Conservation (phyloP, 2,797 vertebrate genomes). For the Catostomus latipinnis region DNA sequence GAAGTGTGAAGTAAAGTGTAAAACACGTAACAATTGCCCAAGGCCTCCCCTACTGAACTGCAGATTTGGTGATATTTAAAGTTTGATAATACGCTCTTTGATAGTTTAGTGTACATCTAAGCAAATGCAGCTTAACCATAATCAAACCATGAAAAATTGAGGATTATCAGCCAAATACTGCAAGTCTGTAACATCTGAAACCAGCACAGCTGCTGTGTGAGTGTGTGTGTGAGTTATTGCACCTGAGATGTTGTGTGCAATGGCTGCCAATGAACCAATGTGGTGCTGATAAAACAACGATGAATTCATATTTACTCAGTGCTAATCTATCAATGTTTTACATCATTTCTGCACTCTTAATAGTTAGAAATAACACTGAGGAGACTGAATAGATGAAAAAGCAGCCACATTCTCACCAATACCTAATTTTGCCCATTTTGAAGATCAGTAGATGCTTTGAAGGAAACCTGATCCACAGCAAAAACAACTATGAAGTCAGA, state of each 20-base stretch:
- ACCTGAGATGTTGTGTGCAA: conserved; percentile 70
- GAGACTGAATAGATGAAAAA: conserved; percentile 54
- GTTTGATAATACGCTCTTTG: not conserved
- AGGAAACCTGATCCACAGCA: conserved; percentile 77
- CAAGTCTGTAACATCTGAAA: conserved; percentile 13
- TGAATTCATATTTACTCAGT: conserved; percentile 65
- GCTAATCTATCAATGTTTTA: conserved; percentile 74
- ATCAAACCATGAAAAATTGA: too few species aligned
- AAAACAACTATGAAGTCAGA: conserved; percentile 82
- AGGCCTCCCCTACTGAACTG: not conserved
- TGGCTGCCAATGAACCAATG: conserved; percentile 62
- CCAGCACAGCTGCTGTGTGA: conserved; percentile 67
- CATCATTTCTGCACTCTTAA: conserved; percentile 63
- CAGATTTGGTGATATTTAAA: not conserved
- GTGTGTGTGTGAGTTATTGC: conserved; percentile 43
- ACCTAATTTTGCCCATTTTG: conserved; percentile 73
- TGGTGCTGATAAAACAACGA: conserved; percentile 62
- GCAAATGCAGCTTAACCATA: too few species aligned
- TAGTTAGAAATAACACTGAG: conserved; percentile 65
- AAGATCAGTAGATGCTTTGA: conserved; percentile 78
- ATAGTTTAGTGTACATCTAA: not conserved
- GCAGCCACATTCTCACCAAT: conserved; percentile 54
- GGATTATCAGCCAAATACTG: too few species aligned
- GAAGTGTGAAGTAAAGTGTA: too few species aligned
- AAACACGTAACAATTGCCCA: too few species aligned